Percentiles rank a stretch among this genome's conserved stretches.
Conservation (phyloP, 92 coral and sea anemone species). For the Porites divaricata region DNA sequence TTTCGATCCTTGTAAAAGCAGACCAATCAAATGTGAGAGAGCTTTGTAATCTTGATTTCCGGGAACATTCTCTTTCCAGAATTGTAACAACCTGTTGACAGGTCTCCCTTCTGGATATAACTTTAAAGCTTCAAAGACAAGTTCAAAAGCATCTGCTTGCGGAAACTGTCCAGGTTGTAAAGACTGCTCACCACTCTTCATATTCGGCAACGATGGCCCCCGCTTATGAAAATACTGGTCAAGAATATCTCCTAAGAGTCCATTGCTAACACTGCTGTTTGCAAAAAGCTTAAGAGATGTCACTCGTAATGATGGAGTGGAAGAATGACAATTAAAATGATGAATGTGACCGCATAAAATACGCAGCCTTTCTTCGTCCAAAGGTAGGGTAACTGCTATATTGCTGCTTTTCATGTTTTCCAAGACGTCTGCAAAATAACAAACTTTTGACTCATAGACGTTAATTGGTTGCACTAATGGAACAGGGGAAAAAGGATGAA, state of each 20-base stretch:
- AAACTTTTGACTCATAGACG: background rate
- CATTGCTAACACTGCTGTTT: background rate
- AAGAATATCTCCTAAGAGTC: background rate
- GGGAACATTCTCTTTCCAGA: background rate
- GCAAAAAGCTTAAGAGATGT: background rate
- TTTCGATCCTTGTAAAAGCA: background rate
- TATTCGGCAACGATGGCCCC: background rate
- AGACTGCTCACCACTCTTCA: background rate
- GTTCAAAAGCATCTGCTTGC: background rate
- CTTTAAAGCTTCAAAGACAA: background rate
- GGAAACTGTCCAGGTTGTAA: too few relatives aligned
- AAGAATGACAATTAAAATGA: background rate
- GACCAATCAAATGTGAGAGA: background rate
- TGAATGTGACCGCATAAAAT: background rate
- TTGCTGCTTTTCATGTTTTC: background rate
- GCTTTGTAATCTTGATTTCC: background rate
- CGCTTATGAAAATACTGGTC: background rate
- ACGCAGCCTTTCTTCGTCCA: background rate
- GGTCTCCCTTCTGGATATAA: slow-evolving; percentile 5
- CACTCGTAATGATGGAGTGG: background rate
- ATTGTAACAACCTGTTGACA: background rate
- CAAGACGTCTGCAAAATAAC: background rate
- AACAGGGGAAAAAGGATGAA: background rate
- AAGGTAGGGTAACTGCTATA: background rate
- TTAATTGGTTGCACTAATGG: background rate